These are phyloP conservation scores for Callipepla squamata DNA, from an alignment of 2,113 vertebrate species.

Conservation along the genomic window DNA sequence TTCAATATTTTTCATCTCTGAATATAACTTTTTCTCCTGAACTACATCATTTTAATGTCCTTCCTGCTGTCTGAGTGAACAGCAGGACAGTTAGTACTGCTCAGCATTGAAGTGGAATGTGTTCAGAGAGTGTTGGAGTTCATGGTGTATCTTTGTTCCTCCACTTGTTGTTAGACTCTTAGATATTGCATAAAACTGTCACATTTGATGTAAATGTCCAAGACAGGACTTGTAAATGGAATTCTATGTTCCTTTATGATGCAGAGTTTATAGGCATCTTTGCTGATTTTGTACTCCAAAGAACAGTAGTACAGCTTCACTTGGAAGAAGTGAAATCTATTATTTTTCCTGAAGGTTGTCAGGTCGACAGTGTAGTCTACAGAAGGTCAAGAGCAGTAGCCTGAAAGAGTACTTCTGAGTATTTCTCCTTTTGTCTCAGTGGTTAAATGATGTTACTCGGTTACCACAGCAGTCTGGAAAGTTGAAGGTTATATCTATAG, in stretches of 20 bases:
- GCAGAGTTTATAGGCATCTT: background rate
- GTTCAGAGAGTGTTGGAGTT: accelerated
- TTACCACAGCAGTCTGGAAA: conserved; percentile 68
- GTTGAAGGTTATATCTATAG: conserved; percentile 63
- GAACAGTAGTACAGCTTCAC: conserved; percentile 1
- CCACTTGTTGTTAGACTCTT: background rate
- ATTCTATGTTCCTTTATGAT: background rate
- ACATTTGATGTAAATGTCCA: background rate
- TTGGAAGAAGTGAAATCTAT: conserved; percentile 46
- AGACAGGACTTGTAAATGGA: background rate
- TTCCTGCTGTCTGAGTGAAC: background rate
- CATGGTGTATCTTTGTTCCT: background rate
- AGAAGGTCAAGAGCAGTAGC: conserved; percentile 77
- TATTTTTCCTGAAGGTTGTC: conserved; percentile 54
- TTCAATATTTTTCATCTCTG: background rate
- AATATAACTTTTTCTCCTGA: background rate
- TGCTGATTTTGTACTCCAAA: conserved; percentile 34
- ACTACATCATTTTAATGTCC: accelerated
- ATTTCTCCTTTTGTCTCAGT: conserved; percentile 79
- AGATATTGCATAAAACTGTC: background rate
- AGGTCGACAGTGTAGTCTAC: conserved; percentile 55
- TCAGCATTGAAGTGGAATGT: background rate
- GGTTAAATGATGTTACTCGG: conserved; percentile 76
- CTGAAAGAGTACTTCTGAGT: conserved; percentile 71
- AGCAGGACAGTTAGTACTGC: background rate